Evolutionary conservation across 2,797 vertebrate species (phyloP), one percentile per base, ranked within the genome.

Genomic region (Remorina albescens): DNA sequence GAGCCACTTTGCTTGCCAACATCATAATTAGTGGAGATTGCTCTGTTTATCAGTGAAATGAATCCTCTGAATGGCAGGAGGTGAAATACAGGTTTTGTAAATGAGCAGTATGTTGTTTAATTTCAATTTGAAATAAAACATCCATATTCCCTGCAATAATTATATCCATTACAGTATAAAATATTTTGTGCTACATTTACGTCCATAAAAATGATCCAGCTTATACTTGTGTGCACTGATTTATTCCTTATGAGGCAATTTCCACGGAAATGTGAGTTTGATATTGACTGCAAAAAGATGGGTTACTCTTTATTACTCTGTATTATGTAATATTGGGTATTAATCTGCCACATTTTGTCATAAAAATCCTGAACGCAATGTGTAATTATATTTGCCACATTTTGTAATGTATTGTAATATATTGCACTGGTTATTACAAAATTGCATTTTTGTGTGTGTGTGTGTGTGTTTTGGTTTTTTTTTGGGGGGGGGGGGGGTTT

Each of bases 1-100:
- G 85, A 83, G 85, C 74, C 82, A 2, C 62, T 64, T 8, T 1
- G 37, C 69, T 50, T 78, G 64, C 59, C 5, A 26, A 44, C 26
- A 12, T 51, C 49, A 42, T 10, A 8, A 15, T 32, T 23, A 13
- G 36, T 47, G 19, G 25, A 56, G 34, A 28, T 2, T 42, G 41
- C 41, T 19, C 23, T 53, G 8, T 39, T 25, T 15, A 34, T 41
- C 46, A 6, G 36, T 42, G 21, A 60, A 28, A 62, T 50, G 2
- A 66, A 53, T 49, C 15, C 51, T 55, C 23, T 71, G 11, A 2
- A 69, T 4, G 19, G 46, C 36, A 74, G 44, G 3, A 61, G 34
- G 50, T 51, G 7, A 32, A 62, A 65, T 55, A 28, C 28, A 49
- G 41, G 19, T 10, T 18, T 3, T 55, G 8, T 5, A 8, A 41